A percentile compares a stretch with the other conserved stretches of the same genome.
Evolutionary conservation across 2,888 invertebrate genomes (phyloP).

Genomic region (Metellina segmentata): DNA sequence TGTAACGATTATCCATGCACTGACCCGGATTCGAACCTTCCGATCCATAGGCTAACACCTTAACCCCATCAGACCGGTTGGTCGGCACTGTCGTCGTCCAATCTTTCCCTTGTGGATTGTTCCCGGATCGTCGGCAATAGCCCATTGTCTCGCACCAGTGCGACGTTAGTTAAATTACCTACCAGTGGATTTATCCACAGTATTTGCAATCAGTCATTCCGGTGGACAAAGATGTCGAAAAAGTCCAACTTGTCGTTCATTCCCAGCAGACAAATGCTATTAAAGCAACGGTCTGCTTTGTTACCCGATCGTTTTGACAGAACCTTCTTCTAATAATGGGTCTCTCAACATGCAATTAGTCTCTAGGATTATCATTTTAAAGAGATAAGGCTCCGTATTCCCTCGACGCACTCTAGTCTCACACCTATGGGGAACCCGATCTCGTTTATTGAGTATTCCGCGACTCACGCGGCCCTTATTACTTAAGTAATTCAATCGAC

Average conservation of each 20-base stretch:
- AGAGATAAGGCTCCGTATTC: conserved; percentile 33
- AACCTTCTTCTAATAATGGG: conserved; percentile 48
- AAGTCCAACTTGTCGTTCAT: not conserved
- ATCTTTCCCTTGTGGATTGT: too few species aligned
- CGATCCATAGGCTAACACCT: too few species aligned
- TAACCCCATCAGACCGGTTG: too few species aligned
- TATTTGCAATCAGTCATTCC: too few species aligned
- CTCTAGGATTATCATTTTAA: conserved; percentile 60
- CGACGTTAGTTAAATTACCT: too few species aligned
- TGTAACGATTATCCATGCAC: too few species aligned
- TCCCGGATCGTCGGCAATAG: too few species aligned
- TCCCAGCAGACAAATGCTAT: not conserved
- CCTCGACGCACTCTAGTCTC: not conserved
- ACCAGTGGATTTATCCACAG: too few species aligned
- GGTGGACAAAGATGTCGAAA: not conserved
- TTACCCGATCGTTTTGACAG: conserved; percentile 24
- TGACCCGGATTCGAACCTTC: too few species aligned
- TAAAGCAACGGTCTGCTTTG: not conserved
- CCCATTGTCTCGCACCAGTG: too few species aligned
- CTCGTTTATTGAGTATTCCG: not conserved
- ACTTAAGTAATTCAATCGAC: conserved; percentile 61
- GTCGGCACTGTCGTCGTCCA: too few species aligned
- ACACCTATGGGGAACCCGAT: not conserved
- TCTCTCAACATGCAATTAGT: conserved; percentile 44
- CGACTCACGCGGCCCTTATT: not conserved